Evolutionary conservation across 2,113 vertebrate species (phyloP).

Genomic region (Onychostoma macrolepis): DNA sequence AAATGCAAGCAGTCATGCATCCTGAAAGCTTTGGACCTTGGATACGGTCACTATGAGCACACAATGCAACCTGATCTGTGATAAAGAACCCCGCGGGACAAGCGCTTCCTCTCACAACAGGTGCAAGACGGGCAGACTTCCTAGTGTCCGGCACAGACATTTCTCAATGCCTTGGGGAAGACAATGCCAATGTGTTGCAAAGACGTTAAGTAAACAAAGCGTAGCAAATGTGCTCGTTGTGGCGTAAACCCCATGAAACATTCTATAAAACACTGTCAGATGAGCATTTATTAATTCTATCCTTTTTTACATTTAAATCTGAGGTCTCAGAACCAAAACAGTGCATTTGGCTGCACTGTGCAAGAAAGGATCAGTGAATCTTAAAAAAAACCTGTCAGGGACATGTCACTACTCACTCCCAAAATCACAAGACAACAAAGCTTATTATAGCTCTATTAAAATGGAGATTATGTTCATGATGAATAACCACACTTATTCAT

Average conservation of each 20-base stretch:
- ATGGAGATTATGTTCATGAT: neutral
- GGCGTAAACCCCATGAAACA: neutral
- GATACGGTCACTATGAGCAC: constrained; percentile 47
- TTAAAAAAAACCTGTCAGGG: neutral
- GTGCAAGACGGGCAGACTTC: constrained; percentile 76
- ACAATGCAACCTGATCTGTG: constrained; percentile 75
- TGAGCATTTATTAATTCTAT: neutral
- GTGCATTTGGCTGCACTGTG: neutral
- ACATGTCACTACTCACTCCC: neutral
- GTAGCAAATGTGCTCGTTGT: neutral
- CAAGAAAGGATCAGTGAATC: neutral
- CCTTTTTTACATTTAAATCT: neutral
- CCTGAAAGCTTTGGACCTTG: constrained; percentile 41
- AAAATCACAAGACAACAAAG: neutral
- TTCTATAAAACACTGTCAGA: neutral
- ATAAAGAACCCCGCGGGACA: constrained; percentile 76
- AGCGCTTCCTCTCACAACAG: constrained; percentile 80
- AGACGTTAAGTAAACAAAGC: constrained; percentile 10
- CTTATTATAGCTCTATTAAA: neutral
- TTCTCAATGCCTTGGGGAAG: constrained; percentile 40
- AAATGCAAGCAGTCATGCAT: constrained; percentile 10
- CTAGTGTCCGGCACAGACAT: constrained; percentile 56
- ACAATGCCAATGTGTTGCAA: constrained; percentile 10
- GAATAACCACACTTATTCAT: neutral
- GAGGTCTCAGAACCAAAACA: neutral